Evolutionary conservation across 2,113 vertebrate genomes (phyloP).

Genomic region (Chauna torquata): DNA sequence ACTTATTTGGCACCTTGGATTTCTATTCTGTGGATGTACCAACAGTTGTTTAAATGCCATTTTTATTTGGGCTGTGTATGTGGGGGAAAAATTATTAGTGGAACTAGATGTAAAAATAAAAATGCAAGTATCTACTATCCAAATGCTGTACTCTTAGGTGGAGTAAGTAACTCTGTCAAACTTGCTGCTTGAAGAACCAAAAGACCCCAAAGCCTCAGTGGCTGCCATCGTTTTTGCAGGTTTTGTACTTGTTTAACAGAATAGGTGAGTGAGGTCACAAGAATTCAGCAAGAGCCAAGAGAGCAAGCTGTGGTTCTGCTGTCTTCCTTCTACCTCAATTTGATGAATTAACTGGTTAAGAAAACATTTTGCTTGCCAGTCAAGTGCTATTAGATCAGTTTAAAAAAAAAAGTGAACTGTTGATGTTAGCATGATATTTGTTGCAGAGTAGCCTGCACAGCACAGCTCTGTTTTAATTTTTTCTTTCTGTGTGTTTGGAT

Average conservation of each 20-base stretch:
- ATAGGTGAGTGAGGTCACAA: not conserved
- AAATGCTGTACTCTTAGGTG: not conserved
- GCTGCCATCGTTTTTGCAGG: not conserved
- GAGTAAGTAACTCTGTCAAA: not conserved
- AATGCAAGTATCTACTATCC: not conserved
- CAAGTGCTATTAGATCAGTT: not conserved
- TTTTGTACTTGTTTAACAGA: not conserved
- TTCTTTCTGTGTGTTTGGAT: constrained; percentile 3
- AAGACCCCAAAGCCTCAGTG: not conserved
- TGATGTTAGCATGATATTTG: not conserved
- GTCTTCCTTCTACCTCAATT: not conserved
- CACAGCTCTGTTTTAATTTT: not conserved
- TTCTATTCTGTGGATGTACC: not conserved
- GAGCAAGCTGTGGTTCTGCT: not conserved
- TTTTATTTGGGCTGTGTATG: not conserved
- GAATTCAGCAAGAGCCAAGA: not conserved
- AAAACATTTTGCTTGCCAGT: not conserved
- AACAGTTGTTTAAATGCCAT: not conserved
- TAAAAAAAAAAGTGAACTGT: not conserved
- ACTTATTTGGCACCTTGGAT: not conserved
- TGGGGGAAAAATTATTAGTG: not conserved
- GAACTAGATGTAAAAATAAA: not conserved
- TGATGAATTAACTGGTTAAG: not conserved
- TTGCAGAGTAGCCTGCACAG: not conserved
- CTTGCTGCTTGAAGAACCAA: not conserved